Percentiles rank a stretch among this genome's conserved stretches.
phyloP scores from a whole-genome alignment of 2,113 vertebrate genomes.

The Chamaea fasciata region DNA sequence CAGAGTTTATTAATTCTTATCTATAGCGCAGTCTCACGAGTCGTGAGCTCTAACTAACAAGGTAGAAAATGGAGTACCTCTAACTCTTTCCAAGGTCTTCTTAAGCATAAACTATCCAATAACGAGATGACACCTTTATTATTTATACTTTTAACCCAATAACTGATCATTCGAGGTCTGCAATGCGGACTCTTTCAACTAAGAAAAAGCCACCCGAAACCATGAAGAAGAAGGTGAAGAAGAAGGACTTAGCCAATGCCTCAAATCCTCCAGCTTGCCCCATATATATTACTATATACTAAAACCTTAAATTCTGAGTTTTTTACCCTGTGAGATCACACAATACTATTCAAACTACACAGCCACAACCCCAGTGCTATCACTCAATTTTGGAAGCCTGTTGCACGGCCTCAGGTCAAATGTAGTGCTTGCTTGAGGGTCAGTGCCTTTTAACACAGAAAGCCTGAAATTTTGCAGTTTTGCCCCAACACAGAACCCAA shows the following conservation, averaged over 20 bases:
- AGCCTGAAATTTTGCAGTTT: neutral
- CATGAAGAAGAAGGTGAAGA: neutral
- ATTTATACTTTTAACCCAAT: neutral
- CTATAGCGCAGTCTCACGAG: neutral
- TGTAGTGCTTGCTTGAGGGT: neutral
- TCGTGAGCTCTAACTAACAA: neutral
- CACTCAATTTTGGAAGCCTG: neutral
- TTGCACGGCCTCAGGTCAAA: neutral
- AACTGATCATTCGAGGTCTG: neutral
- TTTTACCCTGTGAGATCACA: neutral
- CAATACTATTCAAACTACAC: neutral
- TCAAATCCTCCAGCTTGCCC: neutral
- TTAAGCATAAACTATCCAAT: neutral
- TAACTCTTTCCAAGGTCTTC: neutral
- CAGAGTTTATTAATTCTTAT: neutral
- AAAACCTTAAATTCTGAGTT: neutral
- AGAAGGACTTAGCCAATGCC: neutral
- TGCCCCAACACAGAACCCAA: neutral
- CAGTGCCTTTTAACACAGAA: neutral
- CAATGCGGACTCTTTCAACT: neutral
- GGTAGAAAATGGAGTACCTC: neutral
- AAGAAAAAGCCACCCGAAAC: neutral
- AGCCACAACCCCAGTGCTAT: neutral
- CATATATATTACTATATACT: neutral
- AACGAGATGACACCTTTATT: neutral